These are phyloP conservation scores for fruit fly (Drosophila melanogaster) DNA, from an alignment of 1,140 invertebrate species.

Conservation along the genomic window Release_6_plus_ISO1_MT NC_004354.4:21332001-21332500, in stretches of 20 bases:
- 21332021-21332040: slow-evolving; percentile 74
- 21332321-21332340: slow-evolving; percentile 84
- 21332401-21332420: background rate
- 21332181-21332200: slow-evolving; percentile 29
- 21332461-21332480: too few species aligned
- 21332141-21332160: slow-evolving; percentile 64
- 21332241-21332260: slow-evolving; percentile 28
- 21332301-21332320: slow-evolving; percentile 83
- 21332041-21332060: slow-evolving; percentile 2
- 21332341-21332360: slow-evolving; percentile 83
- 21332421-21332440: background rate
- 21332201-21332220: slow-evolving; percentile 26
- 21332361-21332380: slow-evolving; percentile 52
- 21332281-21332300: slow-evolving; percentile 80
- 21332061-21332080: slow-evolving; percentile 16
- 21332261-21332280: slow-evolving; percentile 50
- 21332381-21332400: background rate
- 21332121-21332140: slow-evolving; percentile 47
- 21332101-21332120: slow-evolving; percentile 28
- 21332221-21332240: slow-evolving; percentile 43
- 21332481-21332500: too few species aligned
- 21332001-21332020: slow-evolving; percentile 79
- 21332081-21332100: slow-evolving; percentile 68
- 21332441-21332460: background rate
- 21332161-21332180: slow-evolving; percentile 73